Base-by-base conservation (phyloP, 2,113 vertebrate genomes). In the Dipodomys merriami region DNA sequence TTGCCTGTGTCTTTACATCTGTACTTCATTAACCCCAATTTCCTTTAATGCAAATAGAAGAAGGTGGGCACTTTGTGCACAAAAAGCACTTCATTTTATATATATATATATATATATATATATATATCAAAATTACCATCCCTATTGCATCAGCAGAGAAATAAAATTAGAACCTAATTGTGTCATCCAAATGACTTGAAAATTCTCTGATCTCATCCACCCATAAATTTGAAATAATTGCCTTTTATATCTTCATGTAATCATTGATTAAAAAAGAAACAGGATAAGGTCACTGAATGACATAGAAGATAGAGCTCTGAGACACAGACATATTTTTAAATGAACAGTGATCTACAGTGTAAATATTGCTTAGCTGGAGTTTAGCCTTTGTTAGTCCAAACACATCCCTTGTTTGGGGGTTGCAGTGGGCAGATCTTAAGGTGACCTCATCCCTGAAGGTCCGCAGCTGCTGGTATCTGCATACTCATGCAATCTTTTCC, bases 171-270 rank as follows among this genome's bases (percentile, higher is more conserved):
- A 69, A 62, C 5, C 11, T 88, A 81, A 82, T 60, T 90, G 6
- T 79, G 25, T 83, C 83, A 86, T 69, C 62, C 39, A 86, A 62
- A 80, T 77, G 64, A 83, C 60, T 80, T 96, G 62, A 72, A 91
- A 74, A 92, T 39, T 60, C 57, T 77, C 29, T 94, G 71, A 83
- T 83, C n/a, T 69, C 60, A 77, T 77, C 90, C 77, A 73, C 19
- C 19, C 10, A 92, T 78, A 94, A 79, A 82, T 79, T 29, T 93
- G 46, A 84, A 86, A 86, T 64, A 83, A 71, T 67, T 44, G 20
- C 67, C 20, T 67, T 72, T 83, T 76, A 19, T 86, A 18, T 74
- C 33, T 74, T 81, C 53, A 83, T 81, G 7, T 46, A 72, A 39
- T 81, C 30, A 78, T 39, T 92, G 49, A 39, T 76, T 18, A 16